Base-by-base conservation (phyloP, 2,113 vertebrate genomes). In the Thryonomys swinderianus region DNA sequence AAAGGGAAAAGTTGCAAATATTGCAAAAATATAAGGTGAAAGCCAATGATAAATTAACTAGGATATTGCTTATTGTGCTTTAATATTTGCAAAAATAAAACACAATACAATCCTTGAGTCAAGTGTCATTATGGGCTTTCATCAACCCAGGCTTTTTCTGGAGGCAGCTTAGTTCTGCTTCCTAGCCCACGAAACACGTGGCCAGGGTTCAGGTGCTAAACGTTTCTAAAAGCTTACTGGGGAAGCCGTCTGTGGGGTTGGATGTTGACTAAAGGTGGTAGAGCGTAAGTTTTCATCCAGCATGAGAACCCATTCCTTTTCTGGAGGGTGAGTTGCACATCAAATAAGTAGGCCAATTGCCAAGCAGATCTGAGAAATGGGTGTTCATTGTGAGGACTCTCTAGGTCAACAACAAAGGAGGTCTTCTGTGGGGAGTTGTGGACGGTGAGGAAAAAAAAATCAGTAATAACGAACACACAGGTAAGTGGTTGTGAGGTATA, bases 31-130 rank as follows among this genome's bases (percentile, higher is more conserved):
- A 51, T 42, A 79, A 92, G 95, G 83, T 96, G 93, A 97, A 94
- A 59, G 89, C 93, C 94, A 89, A 55, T 96, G 97, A 97, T 97
- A 93, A 97, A 97, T 97, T 95, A 96, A 93, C 90, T 89, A 27
- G 82, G 81, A 91, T 95, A 97, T 93, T 95, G 96, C 96, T 97
- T 97, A 97, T 91, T 51, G 10, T 48, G 89, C 94, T 96, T 91
- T 93, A 86, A 88, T 96, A 95, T 92, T 95, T 94, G 96, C 96
- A 95, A 67, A 97, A 97, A 95, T 88, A 96, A 91, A 95, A 66
- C 96, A 93, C 88, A 92, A 74, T 18, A 40, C 76, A 61, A 95
- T 82, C 57, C 34, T 59, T 16, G 82, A 95, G 67, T 91, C 82
- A 90, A 66, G 66, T 30, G 64, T 85, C 71, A 42, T 81, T 48